These are phyloP conservation scores for Poicephalus gulielmi DNA, from an alignment of 2,113 vertebrate genomes.

Conservation along the genomic window DNA sequence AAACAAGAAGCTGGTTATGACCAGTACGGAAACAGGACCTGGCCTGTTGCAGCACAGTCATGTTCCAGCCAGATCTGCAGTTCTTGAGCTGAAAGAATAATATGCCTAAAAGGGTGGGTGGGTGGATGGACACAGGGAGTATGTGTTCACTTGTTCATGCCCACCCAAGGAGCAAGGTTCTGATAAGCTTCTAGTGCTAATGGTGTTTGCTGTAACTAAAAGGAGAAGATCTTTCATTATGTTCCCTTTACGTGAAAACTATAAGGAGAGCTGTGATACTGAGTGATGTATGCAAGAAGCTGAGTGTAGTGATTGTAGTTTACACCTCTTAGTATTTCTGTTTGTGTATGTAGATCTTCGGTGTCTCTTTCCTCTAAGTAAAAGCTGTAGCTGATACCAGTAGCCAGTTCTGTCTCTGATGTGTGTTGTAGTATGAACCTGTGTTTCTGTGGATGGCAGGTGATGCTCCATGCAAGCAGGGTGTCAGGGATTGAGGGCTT, in stretches of 20 bases:
- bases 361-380: not conserved
- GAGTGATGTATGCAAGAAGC: not conserved
- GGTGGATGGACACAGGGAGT: not conserved
- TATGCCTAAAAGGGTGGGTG: not conserved
- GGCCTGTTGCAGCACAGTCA: not conserved
- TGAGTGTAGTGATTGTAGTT: rapidly evolving
- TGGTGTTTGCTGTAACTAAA: not conserved
- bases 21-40: not conserved
- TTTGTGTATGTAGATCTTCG: rapidly evolving
- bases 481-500: not conserved
- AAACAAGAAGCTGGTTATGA: not conserved
- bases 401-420: not conserved
- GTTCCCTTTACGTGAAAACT: rapidly evolving
- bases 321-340: not conserved
- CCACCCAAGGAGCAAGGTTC: not conserved
- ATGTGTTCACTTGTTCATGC: not conserved
- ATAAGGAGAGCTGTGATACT: not conserved
- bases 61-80: not conserved
- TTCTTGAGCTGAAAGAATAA: not conserved
- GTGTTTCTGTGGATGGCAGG: not conserved
- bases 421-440: rapidly evolving
- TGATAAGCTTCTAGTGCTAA: not conserved
- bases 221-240: not conserved
- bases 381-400: not conserved
- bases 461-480: not conserved